phyloP scores from a whole-genome alignment of 2,888 invertebrate genomes.

The Xanthostigma xanthostigma region DNA sequence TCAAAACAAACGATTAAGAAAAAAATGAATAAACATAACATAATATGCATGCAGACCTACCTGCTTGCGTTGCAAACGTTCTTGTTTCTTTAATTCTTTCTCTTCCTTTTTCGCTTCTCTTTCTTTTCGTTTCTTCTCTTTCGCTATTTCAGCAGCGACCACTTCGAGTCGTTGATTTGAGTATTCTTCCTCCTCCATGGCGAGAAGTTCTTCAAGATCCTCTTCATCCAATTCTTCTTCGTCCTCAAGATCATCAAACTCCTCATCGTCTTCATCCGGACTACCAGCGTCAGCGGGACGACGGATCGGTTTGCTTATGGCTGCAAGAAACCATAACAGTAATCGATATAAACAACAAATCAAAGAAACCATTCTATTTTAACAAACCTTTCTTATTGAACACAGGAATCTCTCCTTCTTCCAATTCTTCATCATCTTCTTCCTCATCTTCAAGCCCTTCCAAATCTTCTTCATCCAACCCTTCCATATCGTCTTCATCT shows the following conservation, averaged over 20 bases:
- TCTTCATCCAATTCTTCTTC: slow-evolving; percentile 30
- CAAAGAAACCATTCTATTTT: too few species aligned
- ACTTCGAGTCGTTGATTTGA: slow-evolving; percentile 37
- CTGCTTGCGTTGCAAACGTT: not conserved
- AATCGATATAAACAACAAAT: too few species aligned
- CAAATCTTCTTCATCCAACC: slow-evolving; percentile 11
- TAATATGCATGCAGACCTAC: too few species aligned
- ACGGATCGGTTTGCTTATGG: not conserved
- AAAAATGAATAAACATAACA: too few species aligned
- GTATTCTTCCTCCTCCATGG: slow-evolving; percentile 47
- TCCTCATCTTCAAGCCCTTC: slow-evolving; percentile 12
- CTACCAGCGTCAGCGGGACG: not conserved
- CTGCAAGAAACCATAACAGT: too few species aligned
- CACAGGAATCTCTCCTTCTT: slow-evolving; percentile 8
- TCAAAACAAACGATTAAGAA: too few species aligned
- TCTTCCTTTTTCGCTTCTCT: slow-evolving; percentile 29
- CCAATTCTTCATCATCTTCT: slow-evolving; percentile 15
- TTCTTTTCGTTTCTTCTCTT: slow-evolving; percentile 38
- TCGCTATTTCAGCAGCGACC: slow-evolving; percentile 32
- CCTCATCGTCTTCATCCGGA: slow-evolving; percentile 19
- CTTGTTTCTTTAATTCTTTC: not conserved
- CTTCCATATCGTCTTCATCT: slow-evolving; percentile 9
- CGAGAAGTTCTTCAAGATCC: slow-evolving; percentile 27
- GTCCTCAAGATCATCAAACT: slow-evolving; percentile 14
- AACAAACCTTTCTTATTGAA: too few species aligned